Conservation (phyloP, 2,888 invertebrate species). For the Disparrhopalites patrizii region DNA sequence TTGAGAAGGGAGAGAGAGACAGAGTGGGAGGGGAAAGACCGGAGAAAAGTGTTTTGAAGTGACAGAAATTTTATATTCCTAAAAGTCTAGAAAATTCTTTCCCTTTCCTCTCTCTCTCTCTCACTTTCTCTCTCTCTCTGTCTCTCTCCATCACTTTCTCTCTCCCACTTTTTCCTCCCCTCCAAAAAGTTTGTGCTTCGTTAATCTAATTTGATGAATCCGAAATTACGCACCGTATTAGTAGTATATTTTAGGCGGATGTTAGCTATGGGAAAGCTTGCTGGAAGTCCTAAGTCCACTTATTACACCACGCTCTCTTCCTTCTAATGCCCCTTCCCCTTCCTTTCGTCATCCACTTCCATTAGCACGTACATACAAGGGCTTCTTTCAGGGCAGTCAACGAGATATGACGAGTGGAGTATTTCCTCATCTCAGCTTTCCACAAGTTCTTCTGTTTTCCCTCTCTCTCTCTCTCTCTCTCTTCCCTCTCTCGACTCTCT, state of each 20-base stretch:
- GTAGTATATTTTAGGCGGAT: background rate
- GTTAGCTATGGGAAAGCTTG: too few relatives aligned
- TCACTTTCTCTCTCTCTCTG: background rate
- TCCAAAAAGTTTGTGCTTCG: constrained; percentile 9
- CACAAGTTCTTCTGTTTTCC: constrained; percentile 7
- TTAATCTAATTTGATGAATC: constrained; percentile 25
- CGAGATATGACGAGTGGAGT: background rate
- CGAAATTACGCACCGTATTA: constrained; percentile 4
- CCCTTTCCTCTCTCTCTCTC: background rate
- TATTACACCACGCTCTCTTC: background rate
- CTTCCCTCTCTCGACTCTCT: too few relatives aligned
- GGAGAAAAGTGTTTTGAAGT: too few relatives aligned
- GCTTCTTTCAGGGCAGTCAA: too few relatives aligned
- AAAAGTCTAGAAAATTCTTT: background rate
- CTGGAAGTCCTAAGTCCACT: background rate
- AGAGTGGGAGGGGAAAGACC: background rate
- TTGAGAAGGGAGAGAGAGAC: background rate
- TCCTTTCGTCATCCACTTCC: background rate
- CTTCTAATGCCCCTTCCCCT: background rate
- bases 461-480: constrained; percentile 1
- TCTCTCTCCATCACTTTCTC: background rate
- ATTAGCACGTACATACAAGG: too few relatives aligned
- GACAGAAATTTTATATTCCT: constrained; percentile 1
- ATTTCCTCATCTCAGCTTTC: constrained; percentile 2
- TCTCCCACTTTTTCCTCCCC: background rate